Base-by-base conservation (phyloP, 2,888 invertebrate genomes). In the Mimumesa dahlbomi region DNA sequence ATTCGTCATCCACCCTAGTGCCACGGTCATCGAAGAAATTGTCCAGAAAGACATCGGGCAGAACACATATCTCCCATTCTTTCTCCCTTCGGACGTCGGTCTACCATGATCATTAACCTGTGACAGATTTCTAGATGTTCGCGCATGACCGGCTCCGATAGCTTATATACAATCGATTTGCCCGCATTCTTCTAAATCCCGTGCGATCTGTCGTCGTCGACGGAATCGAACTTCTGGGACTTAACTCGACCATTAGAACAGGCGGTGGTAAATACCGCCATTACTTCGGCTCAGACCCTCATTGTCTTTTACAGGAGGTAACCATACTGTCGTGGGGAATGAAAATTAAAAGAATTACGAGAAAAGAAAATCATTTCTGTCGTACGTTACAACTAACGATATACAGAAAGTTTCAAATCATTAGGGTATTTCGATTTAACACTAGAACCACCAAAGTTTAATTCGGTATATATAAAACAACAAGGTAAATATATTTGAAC, bases 151-250 rank as follows among this genome's bases (percentile, higher is more conserved):
- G 22, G 48, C 36, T 53, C 18, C 34, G 16, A 38, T 36, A 22
- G 29, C 38, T 57, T 57, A 68, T 73, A 58, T 61, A n/a, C n/a
- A n/a, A 61, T 63, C 72, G 69, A 77, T 73, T 79, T 43, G 58
- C 82, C 80, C 82, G 82, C 79, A 80, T 80, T 59, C 66, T 56
- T 69, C 31, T 42, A 73, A 74, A 76, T 76, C 80, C 52, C 49
- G 14, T 19, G 5, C 43, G 64, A 65, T 77, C 66, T 57, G 58
- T 61, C 69, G 43, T 49, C 56, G 65, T n/a, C n/a, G 57, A 31
- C 42, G 38, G 1, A 42, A 59, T 22, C 14, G n/a, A 63, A 63
- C 53, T 57, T 52, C 34, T 7, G 53, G 75, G 81, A 76, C 79
- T 82, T 71, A 68, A 64, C 70, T 58, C 48, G 48, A 21, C 66